Base-by-base conservation (phyloP, 1,140 invertebrate genomes). In the Zaprionus gabonicus region DNA sequence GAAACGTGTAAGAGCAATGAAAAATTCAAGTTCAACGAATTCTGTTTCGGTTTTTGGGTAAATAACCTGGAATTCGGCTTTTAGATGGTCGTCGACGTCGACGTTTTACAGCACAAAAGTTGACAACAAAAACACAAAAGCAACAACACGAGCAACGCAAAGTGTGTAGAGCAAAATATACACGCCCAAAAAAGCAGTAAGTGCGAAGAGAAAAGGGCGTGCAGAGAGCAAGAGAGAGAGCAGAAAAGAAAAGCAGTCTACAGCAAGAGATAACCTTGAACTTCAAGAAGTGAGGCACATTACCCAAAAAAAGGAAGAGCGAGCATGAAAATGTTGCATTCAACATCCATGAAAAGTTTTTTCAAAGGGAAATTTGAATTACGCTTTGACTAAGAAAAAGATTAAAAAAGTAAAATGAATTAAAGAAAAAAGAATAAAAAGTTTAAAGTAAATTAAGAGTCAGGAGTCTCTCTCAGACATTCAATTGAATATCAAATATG, bases 11-110 rank as follows among this genome's bases (percentile, higher is more conserved):
- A 20, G 34, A 79, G 71, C 72, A 62, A 78, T 81, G 41, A 83
- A 72, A 81, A 88, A 81, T 90, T 90, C 78, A 87, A 90, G 84
- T 87, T 87, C 84, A 90, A 87, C 85, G 84, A 76, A 90, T 87
- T 84, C 78, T 68, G 71, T 41, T 41, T 41, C 38, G 38, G 56
- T 71, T 51, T 68, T 63, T 88, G 78, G 84, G 84, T 87, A 87
- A 87, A 87, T 76, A 87, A 87, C 84, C 84, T 84, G 71, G 73
- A 60, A 76, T 83, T 46, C 41, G n/a, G 41, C 41, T 46, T 46
- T 46, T 46, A 46, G 41, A 46, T 46, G 17, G 41, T 46, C 41
- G 41, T 46, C 41, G 41, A 7, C 41, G 41, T 41, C 38, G 38
- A 41, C 38, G 15, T 34, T 34, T 34, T 15, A 38, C 36, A 38